Base-by-base conservation (phyloP, 1,140 invertebrate genomes). In the Drosophila parabipectinata region DNA sequence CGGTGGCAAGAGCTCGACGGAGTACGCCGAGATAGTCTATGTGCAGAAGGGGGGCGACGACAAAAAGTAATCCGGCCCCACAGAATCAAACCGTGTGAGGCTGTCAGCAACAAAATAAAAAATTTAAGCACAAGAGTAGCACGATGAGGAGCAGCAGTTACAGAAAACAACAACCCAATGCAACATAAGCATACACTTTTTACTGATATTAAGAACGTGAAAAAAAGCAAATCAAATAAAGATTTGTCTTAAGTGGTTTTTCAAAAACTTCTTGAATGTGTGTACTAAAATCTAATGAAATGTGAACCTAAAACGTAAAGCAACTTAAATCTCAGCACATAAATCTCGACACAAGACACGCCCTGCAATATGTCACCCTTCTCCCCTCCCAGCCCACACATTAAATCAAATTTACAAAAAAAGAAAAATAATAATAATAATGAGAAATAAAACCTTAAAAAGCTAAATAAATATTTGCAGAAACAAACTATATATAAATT, bases 21-120 rank as follows among this genome's bases (percentile, higher is more conserved):
- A 94, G 78, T 94, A 94, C 74, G 94, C 94, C n/a, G 94, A 94
- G 91, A 94, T 94, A 71, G 92, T 93, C n/a, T 93, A 94, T 53
- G 90, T 91, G 67, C 77, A 91, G 51, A 91, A 91, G 68, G 79
- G 79, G 45, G 62, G 15, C 60, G 83, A 87, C 24, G 63, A 51
- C 32, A 88, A 81, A 28, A 90, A 88, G 47, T 89, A 61, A 77
- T 62, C 51, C 57, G 50, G 39, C 45, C 28, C 28, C 28, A 44
- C 51, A 73, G 53, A 58, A 51, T 41, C 50, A 50, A 53, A 52
- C 68, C 81, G 60, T 56, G 69, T 54, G 81, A 89, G 74, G 80
- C 85, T 90, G 84, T 71, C 59, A 52, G 52, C 39, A 50, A 21
- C 6, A 37, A 39, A 61, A 51, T 44, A 32, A 57, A 63, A 54